These are phyloP conservation scores for Antechinus stuartii DNA, from an alignment of 2,113 vertebrate genomes.

Conservation along the genomic window DNA sequence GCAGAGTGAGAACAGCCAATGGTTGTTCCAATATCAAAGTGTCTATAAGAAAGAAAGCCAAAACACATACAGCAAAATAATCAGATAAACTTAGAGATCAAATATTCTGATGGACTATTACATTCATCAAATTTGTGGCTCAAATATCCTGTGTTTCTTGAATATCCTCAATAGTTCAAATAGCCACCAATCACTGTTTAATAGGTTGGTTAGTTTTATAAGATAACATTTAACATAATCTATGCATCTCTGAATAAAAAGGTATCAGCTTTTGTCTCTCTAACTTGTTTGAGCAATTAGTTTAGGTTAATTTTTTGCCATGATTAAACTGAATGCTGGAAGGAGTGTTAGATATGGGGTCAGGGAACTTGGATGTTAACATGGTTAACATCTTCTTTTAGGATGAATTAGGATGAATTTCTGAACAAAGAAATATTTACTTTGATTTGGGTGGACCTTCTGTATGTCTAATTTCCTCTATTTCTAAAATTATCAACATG, in stretches of 20 bases:
- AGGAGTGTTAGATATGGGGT: background rate
- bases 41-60: conserved; percentile 7
- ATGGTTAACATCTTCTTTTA: background rate
- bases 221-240: background rate
- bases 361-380: background rate
- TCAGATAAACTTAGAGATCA: background rate
- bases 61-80: background rate
- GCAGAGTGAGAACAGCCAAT: background rate
- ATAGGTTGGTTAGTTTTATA: background rate
- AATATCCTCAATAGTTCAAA: background rate
- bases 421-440: background rate
- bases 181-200: background rate
- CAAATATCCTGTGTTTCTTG: background rate
- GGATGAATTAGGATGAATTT: background rate
- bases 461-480: background rate
- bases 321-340: background rate
- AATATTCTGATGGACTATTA: background rate
- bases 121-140: conserved; percentile 21
- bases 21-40: conserved; percentile 23
- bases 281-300: background rate
- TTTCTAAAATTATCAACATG: conserved; percentile 16
- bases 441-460: background rate
- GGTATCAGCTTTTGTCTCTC: background rate
- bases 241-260: background rate
- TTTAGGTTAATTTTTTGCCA: background rate